Percentiles rank a stretch among this genome's conserved stretches.
Conservation (phyloP, 2,888 invertebrate genomes). For the Archips xylosteana region DNA sequence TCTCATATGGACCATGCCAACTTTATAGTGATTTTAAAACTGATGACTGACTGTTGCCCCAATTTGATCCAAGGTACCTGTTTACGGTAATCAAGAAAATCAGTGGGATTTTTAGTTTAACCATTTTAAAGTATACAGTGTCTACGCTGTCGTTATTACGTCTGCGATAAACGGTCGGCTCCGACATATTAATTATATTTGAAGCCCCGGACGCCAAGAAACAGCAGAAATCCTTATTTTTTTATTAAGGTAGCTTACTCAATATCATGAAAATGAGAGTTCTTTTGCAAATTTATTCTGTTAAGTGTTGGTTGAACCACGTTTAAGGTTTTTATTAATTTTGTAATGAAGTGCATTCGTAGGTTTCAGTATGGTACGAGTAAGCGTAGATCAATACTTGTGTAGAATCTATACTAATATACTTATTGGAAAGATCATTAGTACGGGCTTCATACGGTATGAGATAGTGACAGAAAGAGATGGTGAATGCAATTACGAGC, state of each 20-base stretch:
- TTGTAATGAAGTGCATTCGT: background rate
- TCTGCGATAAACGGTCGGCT: constrained; percentile 36
- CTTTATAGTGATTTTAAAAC: too few relatives aligned
- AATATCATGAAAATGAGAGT: constrained; percentile 31
- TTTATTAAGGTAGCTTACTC: constrained; percentile 31
- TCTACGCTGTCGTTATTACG: background rate
- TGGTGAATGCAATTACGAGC: background rate
- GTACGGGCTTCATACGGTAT: too few relatives aligned
- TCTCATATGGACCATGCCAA: too few relatives aligned
- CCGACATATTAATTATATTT: constrained; percentile 42
- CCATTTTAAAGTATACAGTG: background rate
- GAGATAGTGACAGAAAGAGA: background rate
- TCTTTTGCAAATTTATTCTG: constrained; percentile 19
- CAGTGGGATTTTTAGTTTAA: background rate
- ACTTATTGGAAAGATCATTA: too few relatives aligned
- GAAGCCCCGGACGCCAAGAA: constrained; percentile 30
- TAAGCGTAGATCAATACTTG: background rate
- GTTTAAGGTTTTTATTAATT: background rate
- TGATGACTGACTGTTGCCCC: too few relatives aligned
- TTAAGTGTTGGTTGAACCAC: background rate
- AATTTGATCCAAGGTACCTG: too few relatives aligned
- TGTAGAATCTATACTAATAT: too few relatives aligned
- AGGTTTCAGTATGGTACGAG: background rate
- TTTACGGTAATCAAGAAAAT: background rate
- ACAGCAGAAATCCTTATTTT: constrained; percentile 34